Percentiles rank a stretch among this genome's conserved stretches.
These are phyloP conservation scores for Lepidurus packardi DNA, from an alignment of 1,140 invertebrate genomes.

Conservation along the genomic window DNA sequence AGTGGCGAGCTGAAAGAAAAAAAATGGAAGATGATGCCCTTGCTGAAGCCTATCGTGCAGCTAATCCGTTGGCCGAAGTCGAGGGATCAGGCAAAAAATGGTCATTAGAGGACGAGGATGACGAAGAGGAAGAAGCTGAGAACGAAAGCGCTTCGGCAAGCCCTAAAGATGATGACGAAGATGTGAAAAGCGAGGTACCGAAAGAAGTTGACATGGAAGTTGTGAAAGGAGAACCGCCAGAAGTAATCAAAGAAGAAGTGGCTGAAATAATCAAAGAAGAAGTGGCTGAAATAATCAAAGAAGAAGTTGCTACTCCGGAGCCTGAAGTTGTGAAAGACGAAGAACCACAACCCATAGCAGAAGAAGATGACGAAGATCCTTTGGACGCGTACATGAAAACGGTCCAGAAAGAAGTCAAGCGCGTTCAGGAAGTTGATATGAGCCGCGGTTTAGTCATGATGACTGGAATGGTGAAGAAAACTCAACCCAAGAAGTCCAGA, in stretches of 20 bases:
- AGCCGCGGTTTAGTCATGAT: conserved; percentile 64
- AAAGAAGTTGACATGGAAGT: conserved; percentile 41
- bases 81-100: conserved; percentile 66
- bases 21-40: conserved; percentile 68
- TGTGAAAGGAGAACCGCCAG: neutral
- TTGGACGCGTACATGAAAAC: conserved; percentile 94
- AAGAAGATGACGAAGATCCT: conserved; percentile 80
- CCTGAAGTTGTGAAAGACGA: conserved; percentile 46
- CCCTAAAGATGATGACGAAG: conserved; percentile 24
- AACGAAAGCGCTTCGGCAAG: conserved; percentile 34
- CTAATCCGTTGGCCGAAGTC: conserved; percentile 34
- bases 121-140: conserved; percentile 60
- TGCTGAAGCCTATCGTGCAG: conserved; percentile 64
- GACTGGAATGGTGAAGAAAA: conserved; percentile 85
- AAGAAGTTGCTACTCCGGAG: conserved; percentile 42
- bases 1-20: conserved; percentile 83
- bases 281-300: neutral
- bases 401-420: conserved; percentile 82
- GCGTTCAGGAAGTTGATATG: conserved; percentile 52
- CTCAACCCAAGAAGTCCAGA: conserved; percentile 66
- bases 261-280: neutral
- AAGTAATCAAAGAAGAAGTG: neutral
- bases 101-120: conserved; percentile 86
- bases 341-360: conserved; percentile 43
- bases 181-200: conserved; percentile 37